Evolutionary conservation across 2,797 vertebrate species (phyloP), one percentile per base, ranked within the genome.

Genomic region (Rhabdomys pumilio): DNA sequence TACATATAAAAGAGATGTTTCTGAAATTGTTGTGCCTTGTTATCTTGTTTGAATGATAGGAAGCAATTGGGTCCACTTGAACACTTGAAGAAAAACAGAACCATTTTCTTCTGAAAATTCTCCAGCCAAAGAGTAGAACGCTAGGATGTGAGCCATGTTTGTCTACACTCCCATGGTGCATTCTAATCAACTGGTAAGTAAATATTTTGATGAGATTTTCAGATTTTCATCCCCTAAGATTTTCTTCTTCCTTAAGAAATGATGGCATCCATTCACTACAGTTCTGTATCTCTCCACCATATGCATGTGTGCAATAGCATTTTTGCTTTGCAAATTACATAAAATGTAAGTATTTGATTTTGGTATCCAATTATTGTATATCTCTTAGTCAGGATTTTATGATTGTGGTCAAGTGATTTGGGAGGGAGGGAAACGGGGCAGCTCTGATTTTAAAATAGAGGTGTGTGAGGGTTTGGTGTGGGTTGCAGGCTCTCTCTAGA

Each of bases 121-220:
- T 96, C 75, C 8, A 83, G 22, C 47, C 72, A 55, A 34, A 47
- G n/a, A 83, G 77, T 53, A 72, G 73, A 94, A 81, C 89, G 44
- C 34, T 85, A 41, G 44, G 3, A 85, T 34, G 6, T 67, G 41
- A 80, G 12, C 57, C 55, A 20, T 38, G 63, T 77, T 92, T 80
- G 44, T 73, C 47, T 91, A 38, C 3, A 80, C 5, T 86, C 80
- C 65, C 34, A 53, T n/a, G 63, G 14, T 29, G 14, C 38, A 72
- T 72, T 93, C 88, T 90, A 92, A 69, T 93, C 34, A 93, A 29
- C n/a, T 91, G 24, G 81, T 72, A 73, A 29, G 44, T 95, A 94
- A 96, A 91, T 73, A 89, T 75, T 72, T 89, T 89, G 17, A n/a
- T 86, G 63, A 80, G n/a, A 50, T 89, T 94, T 96, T 93, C n/a